phyloP scores from a whole-genome alignment of 2,113 vertebrate species.

The Cyphomyrus plagiostoma region DNA sequence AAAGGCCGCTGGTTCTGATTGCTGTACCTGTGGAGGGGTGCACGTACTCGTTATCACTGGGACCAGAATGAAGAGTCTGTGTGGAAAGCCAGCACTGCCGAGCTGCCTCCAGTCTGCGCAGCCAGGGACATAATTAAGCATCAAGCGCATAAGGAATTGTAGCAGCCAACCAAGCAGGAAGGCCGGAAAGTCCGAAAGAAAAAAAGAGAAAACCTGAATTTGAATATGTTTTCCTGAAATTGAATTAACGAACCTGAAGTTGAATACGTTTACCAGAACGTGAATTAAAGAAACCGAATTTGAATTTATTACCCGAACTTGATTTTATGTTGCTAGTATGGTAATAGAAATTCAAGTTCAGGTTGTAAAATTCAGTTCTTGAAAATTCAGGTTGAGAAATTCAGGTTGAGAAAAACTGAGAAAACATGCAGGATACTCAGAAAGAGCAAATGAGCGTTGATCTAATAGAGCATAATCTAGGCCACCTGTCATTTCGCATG shows the following conservation, averaged over 20 bases:
- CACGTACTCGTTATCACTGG: not conserved
- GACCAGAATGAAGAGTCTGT: not conserved
- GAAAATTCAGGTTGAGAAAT: not conserved
- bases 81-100: not conserved
- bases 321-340: too few relatives aligned
- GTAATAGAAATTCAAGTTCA: too few relatives aligned
- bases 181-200: not conserved
- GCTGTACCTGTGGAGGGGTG: not conserved
- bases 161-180: not conserved
- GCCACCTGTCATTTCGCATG: too few relatives aligned
- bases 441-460: not conserved
- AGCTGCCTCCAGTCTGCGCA: not conserved
- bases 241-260: not conserved
- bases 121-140: not conserved
- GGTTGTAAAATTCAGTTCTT: too few relatives aligned
- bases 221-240: too few relatives aligned
- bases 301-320: too few relatives aligned
- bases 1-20: not conserved
- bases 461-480: too few relatives aligned
- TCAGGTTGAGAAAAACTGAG: not conserved
- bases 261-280: not conserved
- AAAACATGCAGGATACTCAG: not conserved
- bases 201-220: not conserved
- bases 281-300: not conserved
- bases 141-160: not conserved